Conservation (phyloP, 2,888 invertebrate species). For the Dichetophora obliterata region DNA sequence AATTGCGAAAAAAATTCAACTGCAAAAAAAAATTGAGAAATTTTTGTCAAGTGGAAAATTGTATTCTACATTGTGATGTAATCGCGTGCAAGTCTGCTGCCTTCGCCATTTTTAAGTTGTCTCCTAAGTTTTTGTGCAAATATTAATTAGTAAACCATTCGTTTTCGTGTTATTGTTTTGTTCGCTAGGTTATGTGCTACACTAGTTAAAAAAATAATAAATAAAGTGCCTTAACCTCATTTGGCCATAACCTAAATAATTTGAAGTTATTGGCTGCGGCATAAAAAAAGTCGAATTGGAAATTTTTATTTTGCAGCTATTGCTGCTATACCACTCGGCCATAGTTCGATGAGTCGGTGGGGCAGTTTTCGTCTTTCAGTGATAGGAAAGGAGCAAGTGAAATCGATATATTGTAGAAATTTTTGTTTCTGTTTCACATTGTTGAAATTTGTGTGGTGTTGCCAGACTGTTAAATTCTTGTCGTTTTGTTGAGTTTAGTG, state of each 20-base stretch:
- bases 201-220: slow-evolving; percentile 48
- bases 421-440: neutral
- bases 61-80: slow-evolving; percentile 54
- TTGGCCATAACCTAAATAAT: slow-evolving; percentile 57
- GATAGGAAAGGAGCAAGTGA: neutral
- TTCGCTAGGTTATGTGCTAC: slow-evolving; percentile 54
- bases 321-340: neutral
- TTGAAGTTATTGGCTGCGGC: slow-evolving; percentile 52
- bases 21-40: neutral
- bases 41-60: neutral
- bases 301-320: slow-evolving; percentile 48
- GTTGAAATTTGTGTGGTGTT: neutral
- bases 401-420: neutral
- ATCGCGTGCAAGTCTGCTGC: slow-evolving; percentile 48
- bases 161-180: slow-evolving; percentile 47
- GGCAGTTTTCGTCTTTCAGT: slow-evolving; percentile 22
- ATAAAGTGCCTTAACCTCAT: slow-evolving; percentile 63
- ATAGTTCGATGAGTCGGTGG: slow-evolving; percentile 38
- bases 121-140: slow-evolving; percentile 25
- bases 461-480: neutral
- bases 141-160: neutral
- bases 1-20: neutral
- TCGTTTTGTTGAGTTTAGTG: no score
- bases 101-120: neutral
- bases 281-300: slow-evolving; percentile 44